phyloP scores from a whole-genome alignment of 2,888 invertebrate species.

The Hypomecis atomaria region DNA sequence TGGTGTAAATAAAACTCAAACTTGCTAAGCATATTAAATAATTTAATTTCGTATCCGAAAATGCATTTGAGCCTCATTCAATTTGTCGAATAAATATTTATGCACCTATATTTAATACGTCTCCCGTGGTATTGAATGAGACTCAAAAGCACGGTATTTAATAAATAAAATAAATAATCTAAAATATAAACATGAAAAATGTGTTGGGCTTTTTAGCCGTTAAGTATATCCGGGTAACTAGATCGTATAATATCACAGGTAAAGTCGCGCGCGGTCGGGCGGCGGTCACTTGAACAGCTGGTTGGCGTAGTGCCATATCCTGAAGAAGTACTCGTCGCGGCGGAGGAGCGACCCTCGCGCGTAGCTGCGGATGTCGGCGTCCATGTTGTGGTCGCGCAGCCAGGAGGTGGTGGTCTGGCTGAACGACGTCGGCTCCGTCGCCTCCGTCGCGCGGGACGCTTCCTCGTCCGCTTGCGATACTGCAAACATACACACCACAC shows the following conservation, averaged over 20 bases:
- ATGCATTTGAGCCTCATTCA: constrained; percentile 66
- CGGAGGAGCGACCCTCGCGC: constrained; percentile 93
- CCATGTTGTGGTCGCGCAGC: constrained; percentile 97
- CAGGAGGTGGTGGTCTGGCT: constrained; percentile 97
- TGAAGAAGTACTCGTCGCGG: constrained; percentile 97
- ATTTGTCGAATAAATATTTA: constrained; percentile 72
- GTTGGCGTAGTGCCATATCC: constrained; percentile 95
- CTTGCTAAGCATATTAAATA: constrained; percentile 42
- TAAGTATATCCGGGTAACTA: constrained; percentile 66
- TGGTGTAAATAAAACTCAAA: constrained; percentile 23
- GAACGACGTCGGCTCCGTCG: constrained; percentile 92
- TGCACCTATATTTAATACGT: constrained; percentile 81
- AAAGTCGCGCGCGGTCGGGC: constrained; percentile 39
- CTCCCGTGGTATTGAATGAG: constrained; percentile 71
- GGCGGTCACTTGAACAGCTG: constrained; percentile 89
- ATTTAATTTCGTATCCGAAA: constrained; percentile 45
- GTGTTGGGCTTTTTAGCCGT: constrained; percentile 44
- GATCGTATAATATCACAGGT: constrained; percentile 79
- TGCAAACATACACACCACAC: constrained; percentile 37
- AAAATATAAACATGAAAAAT: constrained; percentile 59
- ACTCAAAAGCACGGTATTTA: constrained; percentile 57
- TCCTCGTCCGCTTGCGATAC: constrained; percentile 76
- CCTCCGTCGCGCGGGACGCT: constrained; percentile 84
- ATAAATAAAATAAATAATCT: constrained; percentile 67
- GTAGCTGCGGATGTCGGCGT: constrained; percentile 95